These are phyloP conservation scores for Nomada lathburiana DNA, from an alignment of 2,888 invertebrate genomes.

Conservation along the genomic window DNA sequence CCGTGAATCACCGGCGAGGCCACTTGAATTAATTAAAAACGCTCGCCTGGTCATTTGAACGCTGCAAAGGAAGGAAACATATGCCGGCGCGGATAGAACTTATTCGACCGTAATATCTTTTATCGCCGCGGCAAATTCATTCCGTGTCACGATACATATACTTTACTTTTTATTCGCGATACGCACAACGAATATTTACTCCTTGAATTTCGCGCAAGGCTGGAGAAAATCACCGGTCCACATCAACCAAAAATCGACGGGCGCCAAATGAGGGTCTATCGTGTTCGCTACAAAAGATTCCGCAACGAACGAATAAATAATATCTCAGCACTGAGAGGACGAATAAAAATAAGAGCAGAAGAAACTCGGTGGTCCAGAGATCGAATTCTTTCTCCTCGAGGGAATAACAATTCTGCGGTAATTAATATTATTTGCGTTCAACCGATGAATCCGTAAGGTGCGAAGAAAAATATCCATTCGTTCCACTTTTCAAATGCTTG, in stretches of 20 bases:
- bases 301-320: no score
- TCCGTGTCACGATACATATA: constrained; percentile 3
- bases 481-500: neutral
- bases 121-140: constrained; percentile 1
- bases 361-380: no score
- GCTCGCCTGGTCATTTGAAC: constrained; percentile 15
- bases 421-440: no score
- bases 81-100: neutral
- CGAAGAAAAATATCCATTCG: no score
- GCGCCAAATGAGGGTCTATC: no score
- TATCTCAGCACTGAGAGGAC: no score
- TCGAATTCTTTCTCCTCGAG: no score
- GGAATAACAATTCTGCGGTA: no score
- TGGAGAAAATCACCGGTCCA: neutral
- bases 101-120: constrained; percentile 25
- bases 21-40: constrained; percentile 62
- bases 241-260: no score
- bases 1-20: constrained; percentile 21
- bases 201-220: neutral
- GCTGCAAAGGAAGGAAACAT: constrained; percentile 1
- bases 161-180: neutral
- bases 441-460: no score
- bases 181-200: constrained; percentile 36
- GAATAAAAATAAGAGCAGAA: no score
- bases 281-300: no score